Percentiles rank a stretch among this genome's conserved stretches.
These are phyloP conservation scores for Cyclophora punctaria DNA, from an alignment of 2,888 invertebrate genomes.

Conservation along the genomic window DNA sequence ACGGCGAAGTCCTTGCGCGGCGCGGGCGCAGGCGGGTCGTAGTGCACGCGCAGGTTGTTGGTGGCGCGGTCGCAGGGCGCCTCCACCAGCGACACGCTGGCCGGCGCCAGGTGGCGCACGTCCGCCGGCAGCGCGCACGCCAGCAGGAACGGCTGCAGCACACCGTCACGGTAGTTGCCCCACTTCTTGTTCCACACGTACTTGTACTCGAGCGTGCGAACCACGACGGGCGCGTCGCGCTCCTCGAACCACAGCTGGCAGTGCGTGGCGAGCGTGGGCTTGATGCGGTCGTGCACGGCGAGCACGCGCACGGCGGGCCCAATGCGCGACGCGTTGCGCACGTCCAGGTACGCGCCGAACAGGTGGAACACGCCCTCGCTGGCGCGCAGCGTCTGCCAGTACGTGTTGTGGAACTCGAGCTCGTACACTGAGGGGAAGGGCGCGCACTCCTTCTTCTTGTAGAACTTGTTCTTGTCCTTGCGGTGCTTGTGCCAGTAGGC, in stretches of 20 bases:
- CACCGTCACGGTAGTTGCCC: slow-evolving; percentile 94
- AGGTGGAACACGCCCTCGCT: slow-evolving; percentile 92
- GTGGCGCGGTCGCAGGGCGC: slow-evolving; percentile 89
- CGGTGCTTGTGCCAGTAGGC: slow-evolving; percentile 90
- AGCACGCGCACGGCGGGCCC: slow-evolving; percentile 90
- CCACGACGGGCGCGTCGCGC: slow-evolving; percentile 85
- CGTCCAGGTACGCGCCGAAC: slow-evolving; percentile 92
- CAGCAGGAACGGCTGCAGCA: slow-evolving; percentile 92
- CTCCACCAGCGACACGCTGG: slow-evolving; percentile 90
- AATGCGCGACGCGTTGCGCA: slow-evolving; percentile 82
- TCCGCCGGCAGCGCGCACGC: slow-evolving; percentile 90
- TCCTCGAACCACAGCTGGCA: slow-evolving; percentile 94
- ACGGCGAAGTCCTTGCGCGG: slow-evolving; percentile 89
- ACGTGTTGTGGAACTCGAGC: slow-evolving; percentile 93
- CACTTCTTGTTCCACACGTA: slow-evolving; percentile 96
- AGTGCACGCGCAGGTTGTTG: slow-evolving; percentile 88
- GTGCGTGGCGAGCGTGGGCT: slow-evolving; percentile 86
- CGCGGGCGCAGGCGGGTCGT: slow-evolving; percentile 78
- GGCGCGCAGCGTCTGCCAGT: slow-evolving; percentile 91
- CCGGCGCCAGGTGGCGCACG: slow-evolving; percentile 82
- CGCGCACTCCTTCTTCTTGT: slow-evolving; percentile 83
- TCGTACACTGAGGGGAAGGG: slow-evolving; percentile 92
- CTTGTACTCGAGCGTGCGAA: slow-evolving; percentile 90
- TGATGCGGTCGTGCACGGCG: slow-evolving; percentile 92
- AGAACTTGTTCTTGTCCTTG: slow-evolving; percentile 81